Percentiles rank a stretch among this genome's conserved stretches.
Conservation (phyloP, 2,797 vertebrate species). For the Dermochelys coriacea region DNA sequence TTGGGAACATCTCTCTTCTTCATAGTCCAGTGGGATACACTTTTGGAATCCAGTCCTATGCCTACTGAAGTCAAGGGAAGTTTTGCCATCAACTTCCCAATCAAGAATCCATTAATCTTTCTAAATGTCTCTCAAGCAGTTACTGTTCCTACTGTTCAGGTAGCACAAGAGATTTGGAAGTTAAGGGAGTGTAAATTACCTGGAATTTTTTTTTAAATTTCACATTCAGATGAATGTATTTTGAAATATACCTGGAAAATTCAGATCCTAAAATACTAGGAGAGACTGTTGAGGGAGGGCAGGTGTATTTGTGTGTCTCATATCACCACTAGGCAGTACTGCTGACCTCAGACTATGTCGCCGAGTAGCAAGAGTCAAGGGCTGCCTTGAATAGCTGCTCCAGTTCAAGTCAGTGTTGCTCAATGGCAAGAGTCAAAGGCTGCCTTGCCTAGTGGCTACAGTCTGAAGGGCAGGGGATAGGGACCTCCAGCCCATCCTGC, state of each 20-base stretch:
- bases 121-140: neutral
- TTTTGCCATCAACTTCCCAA: neutral
- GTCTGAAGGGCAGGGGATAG: no score
- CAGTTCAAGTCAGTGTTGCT: no score
- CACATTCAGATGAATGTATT: neutral
- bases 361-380: no score
- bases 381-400: no score
- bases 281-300: neutral
- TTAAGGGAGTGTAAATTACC: no score
- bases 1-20: neutral
- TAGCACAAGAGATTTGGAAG: neutral
- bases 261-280: neutral
- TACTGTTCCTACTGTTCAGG: neutral
- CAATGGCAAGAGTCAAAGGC: no score
- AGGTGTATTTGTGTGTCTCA: no score
- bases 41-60: neutral
- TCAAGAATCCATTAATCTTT: neutral
- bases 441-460: no score
- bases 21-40: neutral
- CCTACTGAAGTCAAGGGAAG: neutral
- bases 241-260: slow-evolving; percentile 13
- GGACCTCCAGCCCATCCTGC: no score
- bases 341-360: no score
- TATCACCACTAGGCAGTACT: no score
- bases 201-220: no score